Base-by-base conservation (phyloP, 2,888 invertebrate genomes). In the Pammene aurita region DNA sequence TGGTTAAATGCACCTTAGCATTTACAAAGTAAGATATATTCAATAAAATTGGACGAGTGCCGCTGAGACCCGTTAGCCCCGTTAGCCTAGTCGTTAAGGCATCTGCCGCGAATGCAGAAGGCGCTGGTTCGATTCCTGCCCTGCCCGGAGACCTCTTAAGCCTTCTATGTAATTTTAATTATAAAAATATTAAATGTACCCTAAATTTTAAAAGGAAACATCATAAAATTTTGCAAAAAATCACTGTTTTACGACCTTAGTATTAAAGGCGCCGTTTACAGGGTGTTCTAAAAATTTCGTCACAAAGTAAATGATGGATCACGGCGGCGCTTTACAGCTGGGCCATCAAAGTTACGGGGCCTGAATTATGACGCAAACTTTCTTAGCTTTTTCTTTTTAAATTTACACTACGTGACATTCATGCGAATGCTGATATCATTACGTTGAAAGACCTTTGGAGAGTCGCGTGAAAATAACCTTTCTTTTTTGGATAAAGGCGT, bases 221-320 rank as follows among this genome's bases (percentile, higher is more conserved):
- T 48, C 34, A 14, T 56, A 38, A 41, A 16, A 55, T 41, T 55
- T 67, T 50, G 13, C 41, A 66, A 18, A 41, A 48, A 65, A 69
- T 69, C 55, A 38, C 58, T 26, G 60, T 41, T 54, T 64, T 52
- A 57, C 50, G 56, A 13, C 52, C 16, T 50, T 18, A 50, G 46
- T 64, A 67, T 61, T 58, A 58, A 61, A 61, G 55, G 41, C 52
- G 35, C 68, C 54, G 61, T 73, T 72, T 46, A 55, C 58, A 56
- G 56, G 52, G 41, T 62, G 58, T 60, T 73, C 67, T 60, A 65
- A 70, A 70, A 61, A 67, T 63, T 66, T 65, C 64, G 68, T 68
- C 71, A 66, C 66, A 67, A 69, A 66, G 72, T 68, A 72, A 72
- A 70, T 71, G 71, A 68, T 62, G 70, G 70, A 71, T 73, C 71